Evolutionary conservation across 2,113 vertebrate genomes (phyloP), one percentile per base, ranked within the genome.

Genomic region (Corynorhinus townsendii): DNA sequence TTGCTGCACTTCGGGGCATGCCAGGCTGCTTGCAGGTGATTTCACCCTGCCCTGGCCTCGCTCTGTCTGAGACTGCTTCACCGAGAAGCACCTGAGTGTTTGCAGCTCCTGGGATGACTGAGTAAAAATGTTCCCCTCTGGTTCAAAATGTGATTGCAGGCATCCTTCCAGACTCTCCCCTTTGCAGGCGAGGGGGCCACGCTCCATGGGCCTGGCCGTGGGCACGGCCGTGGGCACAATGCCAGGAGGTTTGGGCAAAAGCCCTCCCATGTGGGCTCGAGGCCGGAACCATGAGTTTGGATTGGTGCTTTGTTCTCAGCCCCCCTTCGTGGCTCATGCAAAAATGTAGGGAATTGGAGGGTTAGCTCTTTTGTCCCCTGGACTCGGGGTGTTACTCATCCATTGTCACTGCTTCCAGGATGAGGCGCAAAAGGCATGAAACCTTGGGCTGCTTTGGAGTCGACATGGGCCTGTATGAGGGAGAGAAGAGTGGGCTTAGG

Each of bases 31-130:
- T 97, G 96, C 93, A 86, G 68, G 93, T 97, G 96, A 97, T 45
- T 89, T 97, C 97, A 96, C 94, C 88, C 72, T 71, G 90, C 91
- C 83, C 15, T 9, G 76, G 86, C 96, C 97, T 94, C 92, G 89
- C 93, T 72, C 0, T 71, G 49, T 90, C 90, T 96, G 96, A 90
- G 94, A 89, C 88, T 30, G 95, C 91, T 92, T 87, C 96, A 35
- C 64, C 43, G 69, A 96, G 95, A 94, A 96, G 96, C 97, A 96
- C 97, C 97, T 96, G 97, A 94, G 91, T 93, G 94, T 96, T 83
- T 94, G 96, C 96, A 95, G 80, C 94, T 90, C 47, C 40, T 28
- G 47, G 79, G 96, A 90, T 96, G 95, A 93, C 96, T 64, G 52
- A 91, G 96, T 80, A 68, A 97, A 96, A 97, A 96, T 86, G 59